Conservation (phyloP, 1,140 invertebrate genomes). For the Macrobrachium nipponense region DNA sequence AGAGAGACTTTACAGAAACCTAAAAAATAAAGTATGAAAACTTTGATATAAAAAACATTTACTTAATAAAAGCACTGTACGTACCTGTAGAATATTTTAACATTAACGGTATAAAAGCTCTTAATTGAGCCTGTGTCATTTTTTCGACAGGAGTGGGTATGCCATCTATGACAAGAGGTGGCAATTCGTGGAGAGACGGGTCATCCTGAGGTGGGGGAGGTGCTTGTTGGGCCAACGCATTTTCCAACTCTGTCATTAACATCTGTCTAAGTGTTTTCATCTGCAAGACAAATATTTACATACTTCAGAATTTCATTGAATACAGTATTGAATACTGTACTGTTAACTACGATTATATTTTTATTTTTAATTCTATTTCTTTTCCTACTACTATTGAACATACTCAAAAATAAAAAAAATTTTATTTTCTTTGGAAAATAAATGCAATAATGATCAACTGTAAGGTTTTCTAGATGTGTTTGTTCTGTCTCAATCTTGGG, state of each 20-base stretch:
- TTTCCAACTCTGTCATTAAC: slow-evolving; percentile 95
- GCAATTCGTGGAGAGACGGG: slow-evolving; percentile 92
- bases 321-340: no score
- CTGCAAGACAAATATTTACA: slow-evolving; percentile 66
- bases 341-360: neutral
- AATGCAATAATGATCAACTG: no score
- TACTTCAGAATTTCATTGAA: neutral
- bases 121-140: slow-evolving; percentile 97
- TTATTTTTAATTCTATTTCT: neutral
- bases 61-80: slow-evolving; percentile 42
- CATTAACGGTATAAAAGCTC: slow-evolving; percentile 98
- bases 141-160: slow-evolving; percentile 98
- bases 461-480: no score
- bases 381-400: no score
- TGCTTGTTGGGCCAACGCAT: slow-evolving; percentile 91
- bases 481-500: no score
- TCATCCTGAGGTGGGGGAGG: slow-evolving; percentile 92
- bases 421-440: no score
- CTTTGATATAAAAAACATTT: neutral
- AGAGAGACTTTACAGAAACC: neutral
- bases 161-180: slow-evolving; percentile 94
- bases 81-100: slow-evolving; percentile 93
- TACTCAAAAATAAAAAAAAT: no score
- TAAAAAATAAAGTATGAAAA: neutral
- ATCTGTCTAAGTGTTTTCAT: slow-evolving; percentile 87